Evolutionary conservation across 1,140 invertebrate species (phyloP).

Genomic region (Choristoneura fumiferana): DNA sequence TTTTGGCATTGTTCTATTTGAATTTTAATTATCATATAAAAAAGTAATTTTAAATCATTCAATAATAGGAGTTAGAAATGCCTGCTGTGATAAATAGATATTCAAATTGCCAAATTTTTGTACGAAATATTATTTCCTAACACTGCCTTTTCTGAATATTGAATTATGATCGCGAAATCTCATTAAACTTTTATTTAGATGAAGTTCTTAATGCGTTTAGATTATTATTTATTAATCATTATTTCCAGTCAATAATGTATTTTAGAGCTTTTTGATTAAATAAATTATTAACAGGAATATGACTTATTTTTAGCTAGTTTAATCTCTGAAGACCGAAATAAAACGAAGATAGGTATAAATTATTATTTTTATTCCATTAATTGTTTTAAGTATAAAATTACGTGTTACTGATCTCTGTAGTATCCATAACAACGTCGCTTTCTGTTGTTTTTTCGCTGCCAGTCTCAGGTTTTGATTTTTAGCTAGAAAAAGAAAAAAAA

Average conservation of each 20-base stretch:
- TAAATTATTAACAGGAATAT: not conserved
- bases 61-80: too few relatives aligned
- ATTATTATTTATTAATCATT: not conserved
- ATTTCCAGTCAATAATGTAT: slow-evolving; percentile 3
- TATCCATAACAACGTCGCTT: not conserved
- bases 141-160: slow-evolving; percentile 11
- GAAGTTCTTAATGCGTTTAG: not conserved
- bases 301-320: too few relatives aligned
- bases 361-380: not conserved
- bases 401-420: too few relatives aligned
- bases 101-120: slow-evolving; percentile 14
- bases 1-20: too few relatives aligned
- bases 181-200: not conserved
- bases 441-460: not conserved
- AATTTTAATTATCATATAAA: too few relatives aligned
- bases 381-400: too few relatives aligned
- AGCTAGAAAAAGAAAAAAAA: not conserved
- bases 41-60: too few relatives aligned
- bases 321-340: not conserved
- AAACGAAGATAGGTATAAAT: not conserved
- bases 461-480: not conserved
- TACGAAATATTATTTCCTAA: not conserved
- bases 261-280: slow-evolving; percentile 9
- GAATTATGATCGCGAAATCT: not conserved
- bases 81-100: not conserved